Percentiles rank a stretch among this genome's conserved stretches.
Evolutionary conservation across 2,113 vertebrate genomes (phyloP).

Genomic region (Oenanthe melanoleuca): DNA sequence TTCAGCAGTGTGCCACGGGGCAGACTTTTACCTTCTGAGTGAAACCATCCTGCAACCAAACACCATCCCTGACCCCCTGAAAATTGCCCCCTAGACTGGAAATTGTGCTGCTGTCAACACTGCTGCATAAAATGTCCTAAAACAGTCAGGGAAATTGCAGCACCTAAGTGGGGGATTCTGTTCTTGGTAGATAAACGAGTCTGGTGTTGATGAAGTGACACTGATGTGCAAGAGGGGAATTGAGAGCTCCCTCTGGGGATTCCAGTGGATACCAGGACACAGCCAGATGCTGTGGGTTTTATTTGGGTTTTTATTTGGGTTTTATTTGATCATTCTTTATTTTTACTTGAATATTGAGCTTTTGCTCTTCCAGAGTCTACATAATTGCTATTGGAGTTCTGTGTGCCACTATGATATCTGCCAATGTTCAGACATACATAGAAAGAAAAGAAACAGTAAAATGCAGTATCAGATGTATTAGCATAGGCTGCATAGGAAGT

Average conservation of each 20-base stretch:
- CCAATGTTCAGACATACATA: neutral
- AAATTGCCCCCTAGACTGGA: neutral
- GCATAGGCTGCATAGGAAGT: neutral
- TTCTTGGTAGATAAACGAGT: neutral
- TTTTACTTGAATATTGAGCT: neutral
- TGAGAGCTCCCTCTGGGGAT: neutral
- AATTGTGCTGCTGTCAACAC: neutral
- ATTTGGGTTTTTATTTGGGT: neutral
- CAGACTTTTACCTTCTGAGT: neutral
- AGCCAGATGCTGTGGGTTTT: neutral
- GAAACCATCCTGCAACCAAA: neutral
- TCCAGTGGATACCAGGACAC: neutral
- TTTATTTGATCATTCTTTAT: neutral
- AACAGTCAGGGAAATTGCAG: neutral
- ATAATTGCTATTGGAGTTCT: neutral
- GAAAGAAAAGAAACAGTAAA: neutral
- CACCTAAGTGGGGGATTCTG: rapidly evolving
- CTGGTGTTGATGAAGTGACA: neutral
- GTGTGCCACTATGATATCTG: neutral
- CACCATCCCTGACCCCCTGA: neutral
- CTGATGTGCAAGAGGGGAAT: neutral
- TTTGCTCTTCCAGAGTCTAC: neutral
- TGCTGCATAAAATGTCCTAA: neutral
- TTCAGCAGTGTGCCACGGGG: neutral
- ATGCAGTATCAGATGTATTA: neutral